Base-by-base conservation (phyloP, 2,888 invertebrate species). In the Drosophila ustulata region DNA sequence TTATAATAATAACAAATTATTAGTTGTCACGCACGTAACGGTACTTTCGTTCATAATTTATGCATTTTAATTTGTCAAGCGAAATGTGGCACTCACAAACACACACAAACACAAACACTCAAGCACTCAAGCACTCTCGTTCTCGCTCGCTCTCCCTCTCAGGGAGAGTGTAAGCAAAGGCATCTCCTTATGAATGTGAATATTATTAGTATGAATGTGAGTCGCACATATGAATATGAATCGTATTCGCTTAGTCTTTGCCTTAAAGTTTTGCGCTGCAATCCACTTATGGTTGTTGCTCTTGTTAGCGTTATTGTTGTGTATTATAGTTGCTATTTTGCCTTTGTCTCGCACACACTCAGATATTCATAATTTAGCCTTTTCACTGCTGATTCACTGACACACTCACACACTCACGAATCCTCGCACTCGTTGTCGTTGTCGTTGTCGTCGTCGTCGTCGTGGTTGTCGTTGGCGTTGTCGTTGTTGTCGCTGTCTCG, bases 21-120 rank as follows among this genome's bases (percentile, higher is more conserved):
- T 80, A 72, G 81, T 82, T 88, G 90, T 79, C 89, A 89, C 90
- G 89, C 90, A 88, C 84, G 89, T 82, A 88, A 88, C 90, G 89
- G 72, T 89, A 88, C 78, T 88, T 89, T 88, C 78, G 78, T 88
- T 89, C 90, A 89, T 89, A 90, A 89, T 89, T 89, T 89, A 88
- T 88, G 88, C 88, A 88, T 85, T 90, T 82, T 79, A 85, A 89
- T 89, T 89, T 88, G 88, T 89, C 82, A 85, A 89, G 71, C 67
- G 74, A 66, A 75, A 74, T 69, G 69, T 75, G 71, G 28, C 52
- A 64, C 58, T 45, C 46, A 55, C 65, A 57, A 52, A 65, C 30
- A 34, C 30, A 63, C 32, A 52, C n/a, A 50, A 18, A 13, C 46
- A 57, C n/a, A n/a, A 0, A 18, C 18, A 18, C 18, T 18, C 18